Conservation (phyloP, 2,113 vertebrate species). For the Pantherophis guttatus region DNA sequence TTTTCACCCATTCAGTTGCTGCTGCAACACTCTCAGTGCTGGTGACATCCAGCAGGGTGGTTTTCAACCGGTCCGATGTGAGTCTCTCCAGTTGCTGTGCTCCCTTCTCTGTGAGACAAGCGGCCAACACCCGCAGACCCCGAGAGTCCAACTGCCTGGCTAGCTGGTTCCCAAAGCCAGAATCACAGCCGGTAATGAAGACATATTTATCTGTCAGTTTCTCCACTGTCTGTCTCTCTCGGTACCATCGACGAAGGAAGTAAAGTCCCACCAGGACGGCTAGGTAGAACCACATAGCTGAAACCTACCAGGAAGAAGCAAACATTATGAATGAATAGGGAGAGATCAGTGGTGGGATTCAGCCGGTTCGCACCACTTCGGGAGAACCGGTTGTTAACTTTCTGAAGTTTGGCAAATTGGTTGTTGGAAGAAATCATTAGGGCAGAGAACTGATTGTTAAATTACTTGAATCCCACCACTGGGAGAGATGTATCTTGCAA, state of each 20-base stretch:
- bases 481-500: background rate
- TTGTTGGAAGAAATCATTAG: too few species aligned
- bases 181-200: constrained; percentile 84
- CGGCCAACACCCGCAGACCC: constrained; percentile 75
- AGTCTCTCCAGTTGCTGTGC: constrained; percentile 65
- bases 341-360: background rate
- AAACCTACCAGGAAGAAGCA: constrained; percentile 7
- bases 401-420: too few species aligned
- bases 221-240: constrained; percentile 54
- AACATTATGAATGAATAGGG: background rate
- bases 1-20: constrained; percentile 67
- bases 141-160: constrained; percentile 74
- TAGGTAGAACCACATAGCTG: constrained; percentile 39
- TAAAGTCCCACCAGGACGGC: constrained; percentile 39
- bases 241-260: constrained; percentile 60
- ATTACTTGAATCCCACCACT: too few species aligned
- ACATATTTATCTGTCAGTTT: constrained; percentile 66
- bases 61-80: constrained; percentile 70
- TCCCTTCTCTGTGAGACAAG: constrained; percentile 77
- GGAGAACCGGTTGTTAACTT: too few species aligned
- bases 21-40: constrained; percentile 69
- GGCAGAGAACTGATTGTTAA: too few species aligned
- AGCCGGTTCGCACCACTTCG: too few species aligned
- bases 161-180: constrained; percentile 81
- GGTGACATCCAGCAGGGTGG: constrained; percentile 76